A percentile compares a stretch with the other conserved stretches of the same genome.
phyloP scores from a whole-genome alignment of 2,113 vertebrate genomes.

The Eulemur macaco region DNA sequence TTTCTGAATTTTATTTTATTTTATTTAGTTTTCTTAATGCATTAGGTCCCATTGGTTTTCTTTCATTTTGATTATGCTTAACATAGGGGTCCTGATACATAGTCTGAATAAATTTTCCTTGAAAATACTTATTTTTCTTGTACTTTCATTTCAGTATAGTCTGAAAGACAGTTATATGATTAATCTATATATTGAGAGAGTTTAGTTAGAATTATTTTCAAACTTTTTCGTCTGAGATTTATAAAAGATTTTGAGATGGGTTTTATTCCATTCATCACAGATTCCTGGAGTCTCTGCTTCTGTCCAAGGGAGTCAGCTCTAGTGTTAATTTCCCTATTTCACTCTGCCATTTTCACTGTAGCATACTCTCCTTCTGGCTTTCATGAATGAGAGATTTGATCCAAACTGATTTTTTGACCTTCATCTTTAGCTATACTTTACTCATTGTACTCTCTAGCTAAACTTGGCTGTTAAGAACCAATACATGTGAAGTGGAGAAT shows the following conservation, averaged over 20 bases:
- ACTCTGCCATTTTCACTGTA: neutral
- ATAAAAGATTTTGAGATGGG: neutral
- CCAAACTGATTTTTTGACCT: neutral
- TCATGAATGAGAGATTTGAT: neutral
- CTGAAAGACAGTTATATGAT: neutral
- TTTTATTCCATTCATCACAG: neutral
- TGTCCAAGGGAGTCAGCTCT: neutral
- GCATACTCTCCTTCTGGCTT: neutral
- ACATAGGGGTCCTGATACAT: neutral
- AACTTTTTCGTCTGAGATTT: neutral
- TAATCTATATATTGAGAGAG: neutral
- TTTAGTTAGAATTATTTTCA: neutral
- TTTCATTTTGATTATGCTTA: neutral
- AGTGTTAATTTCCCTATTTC: neutral
- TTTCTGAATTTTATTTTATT: neutral
- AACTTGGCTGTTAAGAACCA: neutral
- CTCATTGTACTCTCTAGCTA: neutral
- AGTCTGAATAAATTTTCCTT: neutral
- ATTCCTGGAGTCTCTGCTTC: neutral
- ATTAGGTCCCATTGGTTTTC: neutral
- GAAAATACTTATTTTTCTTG: neutral
- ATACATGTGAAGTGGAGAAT: neutral
- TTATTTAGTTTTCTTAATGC: neutral
- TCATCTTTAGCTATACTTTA: neutral
- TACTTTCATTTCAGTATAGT: neutral